Conservation (phyloP, 1,140 invertebrate species). For the Bombus turneri region DNA sequence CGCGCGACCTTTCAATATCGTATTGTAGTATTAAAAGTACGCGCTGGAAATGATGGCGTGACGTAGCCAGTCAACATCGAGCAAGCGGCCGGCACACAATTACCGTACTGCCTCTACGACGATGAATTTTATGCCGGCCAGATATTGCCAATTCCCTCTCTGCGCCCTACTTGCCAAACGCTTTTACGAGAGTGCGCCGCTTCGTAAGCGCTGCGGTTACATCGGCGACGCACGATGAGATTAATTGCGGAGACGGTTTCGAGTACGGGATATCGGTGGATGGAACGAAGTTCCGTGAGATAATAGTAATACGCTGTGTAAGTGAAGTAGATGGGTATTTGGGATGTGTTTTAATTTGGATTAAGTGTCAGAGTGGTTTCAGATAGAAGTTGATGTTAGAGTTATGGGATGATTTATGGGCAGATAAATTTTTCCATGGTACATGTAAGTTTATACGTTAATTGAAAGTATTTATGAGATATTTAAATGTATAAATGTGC, state of each 20-base stretch:
- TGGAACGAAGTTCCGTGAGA: background rate
- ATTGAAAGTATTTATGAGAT: too few species aligned
- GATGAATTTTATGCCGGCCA: conserved; percentile 20
- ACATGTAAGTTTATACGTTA: too few species aligned
- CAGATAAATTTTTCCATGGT: too few species aligned
- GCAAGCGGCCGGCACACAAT: background rate
- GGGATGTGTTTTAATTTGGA: too few species aligned
- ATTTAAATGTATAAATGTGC: too few species aligned
- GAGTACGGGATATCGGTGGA: background rate
- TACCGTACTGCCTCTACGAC: background rate
- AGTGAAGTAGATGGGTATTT: background rate
- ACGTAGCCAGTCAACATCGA: background rate
- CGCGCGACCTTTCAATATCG: conserved; percentile 48
- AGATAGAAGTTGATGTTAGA: too few species aligned
- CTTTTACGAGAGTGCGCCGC: background rate
- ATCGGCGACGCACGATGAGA: background rate
- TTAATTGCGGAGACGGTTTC: conserved; percentile 1
- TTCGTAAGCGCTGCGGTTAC: too few species aligned
- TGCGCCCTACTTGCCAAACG: background rate
- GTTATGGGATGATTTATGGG: too few species aligned
- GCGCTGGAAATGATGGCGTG: conserved; percentile 2
- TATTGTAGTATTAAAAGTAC: conserved; percentile 41
- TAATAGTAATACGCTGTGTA: background rate
- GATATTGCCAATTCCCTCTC: conserved; percentile 7
- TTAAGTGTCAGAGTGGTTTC: too few species aligned